Conservation (phyloP, 2,797 vertebrate species). For the Pipistrellus kuhlii region DNA sequence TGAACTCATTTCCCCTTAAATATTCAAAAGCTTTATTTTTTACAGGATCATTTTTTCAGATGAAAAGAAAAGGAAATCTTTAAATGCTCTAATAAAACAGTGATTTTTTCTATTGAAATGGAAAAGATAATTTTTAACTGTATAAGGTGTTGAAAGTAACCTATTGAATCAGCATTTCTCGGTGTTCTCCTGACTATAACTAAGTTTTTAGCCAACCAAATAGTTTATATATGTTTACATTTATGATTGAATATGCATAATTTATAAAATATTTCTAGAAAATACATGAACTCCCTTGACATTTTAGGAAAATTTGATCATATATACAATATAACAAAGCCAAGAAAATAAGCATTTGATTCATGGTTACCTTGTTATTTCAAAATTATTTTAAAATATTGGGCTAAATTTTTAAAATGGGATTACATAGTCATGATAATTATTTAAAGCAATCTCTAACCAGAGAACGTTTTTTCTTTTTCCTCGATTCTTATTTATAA, state of each 20-base stretch:
- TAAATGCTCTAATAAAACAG: slow-evolving; percentile 1
- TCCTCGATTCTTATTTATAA: not conserved
- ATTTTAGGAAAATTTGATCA: not conserved
- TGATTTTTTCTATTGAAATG: slow-evolving; percentile 35
- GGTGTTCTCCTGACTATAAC: slow-evolving; percentile 51
- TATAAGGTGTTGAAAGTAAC: not conserved
- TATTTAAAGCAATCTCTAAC: not conserved
- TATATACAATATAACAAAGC: not conserved
- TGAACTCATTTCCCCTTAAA: slow-evolving; percentile 29
- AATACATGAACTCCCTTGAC: not conserved
- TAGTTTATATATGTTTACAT: not conserved
- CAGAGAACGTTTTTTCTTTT: not conserved
- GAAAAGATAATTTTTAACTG: slow-evolving; percentile 9
- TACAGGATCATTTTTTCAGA: slow-evolving; percentile 10
- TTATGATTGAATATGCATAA: not conserved
- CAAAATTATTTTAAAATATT: not conserved
- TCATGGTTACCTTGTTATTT: not conserved
- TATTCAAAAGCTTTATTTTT: slow-evolving; percentile 46
- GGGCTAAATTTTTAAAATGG: not conserved
- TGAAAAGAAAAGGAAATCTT: slow-evolving; percentile 40
- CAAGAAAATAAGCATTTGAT: slow-evolving; percentile 4
- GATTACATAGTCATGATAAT: not conserved
- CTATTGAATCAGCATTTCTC: not conserved
- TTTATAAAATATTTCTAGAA: slow-evolving; percentile 8
- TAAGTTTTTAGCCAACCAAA: not conserved